Percentiles rank a stretch among this genome's conserved stretches.
Conservation (phyloP, 2,797 vertebrate genomes). For the Stomatorhinus walkeri region DNA sequence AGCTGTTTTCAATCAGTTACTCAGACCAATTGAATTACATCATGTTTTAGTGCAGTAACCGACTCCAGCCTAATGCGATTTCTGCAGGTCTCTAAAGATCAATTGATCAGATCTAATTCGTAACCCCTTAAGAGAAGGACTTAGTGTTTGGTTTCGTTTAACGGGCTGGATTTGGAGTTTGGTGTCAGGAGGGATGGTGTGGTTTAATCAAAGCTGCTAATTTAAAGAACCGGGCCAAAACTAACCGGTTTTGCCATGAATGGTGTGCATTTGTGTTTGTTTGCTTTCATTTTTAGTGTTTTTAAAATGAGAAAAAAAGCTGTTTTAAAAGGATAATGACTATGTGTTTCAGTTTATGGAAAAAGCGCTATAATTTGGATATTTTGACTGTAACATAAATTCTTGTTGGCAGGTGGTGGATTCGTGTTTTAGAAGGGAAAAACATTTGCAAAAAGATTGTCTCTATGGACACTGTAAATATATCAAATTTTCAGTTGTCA, state of each 20-base stretch:
- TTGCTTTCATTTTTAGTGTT: background rate
- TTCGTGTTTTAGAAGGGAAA: background rate
- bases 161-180: conserved; percentile 38
- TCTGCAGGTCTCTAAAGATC: conserved; percentile 94
- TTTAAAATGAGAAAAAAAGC: background rate
- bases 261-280: conserved; percentile 16
- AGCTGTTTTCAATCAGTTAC: conserved; percentile 97
- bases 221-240: conserved; percentile 38
- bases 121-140: conserved; percentile 68
- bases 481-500: background rate
- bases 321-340: background rate
- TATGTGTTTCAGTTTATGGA: background rate
- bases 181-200: conserved; percentile 1
- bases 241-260: conserved; percentile 37
- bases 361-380: background rate
- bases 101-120: conserved; percentile 98
- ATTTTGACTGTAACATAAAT: background rate
- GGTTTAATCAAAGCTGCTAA: conserved; percentile 14
- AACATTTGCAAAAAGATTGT: background rate
- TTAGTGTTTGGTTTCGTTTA: conserved; percentile 35
- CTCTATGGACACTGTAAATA: background rate
- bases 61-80: conserved; percentile 99
- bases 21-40: conserved; percentile 91
- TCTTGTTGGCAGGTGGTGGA: background rate
- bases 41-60: conserved; percentile 96